These are phyloP conservation scores for Apoda limacodes DNA, from an alignment of 2,888 invertebrate genomes.

Conservation along the genomic window DNA sequence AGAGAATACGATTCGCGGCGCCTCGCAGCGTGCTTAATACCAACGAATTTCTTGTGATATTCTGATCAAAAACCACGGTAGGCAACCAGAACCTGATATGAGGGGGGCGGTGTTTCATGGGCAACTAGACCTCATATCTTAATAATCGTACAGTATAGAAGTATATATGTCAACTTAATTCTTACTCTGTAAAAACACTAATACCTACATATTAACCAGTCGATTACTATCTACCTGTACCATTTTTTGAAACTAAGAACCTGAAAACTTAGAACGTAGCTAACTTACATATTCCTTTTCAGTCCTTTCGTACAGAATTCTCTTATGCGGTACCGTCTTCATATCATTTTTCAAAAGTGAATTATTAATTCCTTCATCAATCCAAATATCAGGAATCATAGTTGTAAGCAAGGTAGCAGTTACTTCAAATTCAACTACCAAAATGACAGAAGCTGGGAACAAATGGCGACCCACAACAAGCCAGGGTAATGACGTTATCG, in stretches of 20 bases:
- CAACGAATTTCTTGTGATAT: no score
- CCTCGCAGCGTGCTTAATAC: no score
- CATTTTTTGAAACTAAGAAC: not conserved
- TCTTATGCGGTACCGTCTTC: conserved; percentile 40
- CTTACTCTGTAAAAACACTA: not conserved
- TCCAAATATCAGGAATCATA: conserved; percentile 51
- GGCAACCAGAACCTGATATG: no score
- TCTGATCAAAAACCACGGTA: no score
- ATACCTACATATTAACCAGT: not conserved
- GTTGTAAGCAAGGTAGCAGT: no score
- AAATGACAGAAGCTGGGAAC: no score
- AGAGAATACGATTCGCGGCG: no score
- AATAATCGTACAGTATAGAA: not conserved
- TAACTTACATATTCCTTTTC: conserved; percentile 56
- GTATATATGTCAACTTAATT: conserved; percentile 1
- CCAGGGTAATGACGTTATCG: conserved; percentile 31
- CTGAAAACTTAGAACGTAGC: not conserved
- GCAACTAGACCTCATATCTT: no score
- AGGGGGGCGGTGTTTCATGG: no score
- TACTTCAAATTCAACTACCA: no score
- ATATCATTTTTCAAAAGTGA: conserved; percentile 45
- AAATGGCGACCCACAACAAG: conserved; percentile 22
- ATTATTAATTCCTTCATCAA: conserved; percentile 52
- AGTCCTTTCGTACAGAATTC: conserved; percentile 38
- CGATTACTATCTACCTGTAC: not conserved